Evolutionary conservation across 2,113 vertebrate genomes (phyloP).

Genomic region (Phalacrocorax pelagicus): DNA sequence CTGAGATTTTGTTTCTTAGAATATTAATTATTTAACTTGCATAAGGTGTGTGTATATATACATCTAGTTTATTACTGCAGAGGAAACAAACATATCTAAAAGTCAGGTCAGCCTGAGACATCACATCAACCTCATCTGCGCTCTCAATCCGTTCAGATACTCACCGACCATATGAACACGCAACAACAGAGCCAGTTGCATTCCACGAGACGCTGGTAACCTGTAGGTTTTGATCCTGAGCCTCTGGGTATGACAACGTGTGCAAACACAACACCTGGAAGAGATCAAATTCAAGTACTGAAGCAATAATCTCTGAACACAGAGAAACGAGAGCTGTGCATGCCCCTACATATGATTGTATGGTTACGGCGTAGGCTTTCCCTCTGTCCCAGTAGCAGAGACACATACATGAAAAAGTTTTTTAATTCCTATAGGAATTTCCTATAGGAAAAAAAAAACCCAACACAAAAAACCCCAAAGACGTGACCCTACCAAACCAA

Average conservation of each 20-base stretch:
- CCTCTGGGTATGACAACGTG: slow-evolving; percentile 76
- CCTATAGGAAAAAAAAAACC: background rate
- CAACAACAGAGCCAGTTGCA: slow-evolving; percentile 86
- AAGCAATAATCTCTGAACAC: background rate
- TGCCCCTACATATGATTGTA: fast-evolving
- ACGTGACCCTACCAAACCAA: background rate
- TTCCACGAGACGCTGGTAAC: slow-evolving; percentile 91
- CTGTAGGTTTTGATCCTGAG: slow-evolving; percentile 79
- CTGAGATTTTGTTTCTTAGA: background rate
- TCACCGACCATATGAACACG: slow-evolving; percentile 90
- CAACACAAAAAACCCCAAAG: background rate
- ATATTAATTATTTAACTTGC: background rate
- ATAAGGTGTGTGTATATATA: background rate
- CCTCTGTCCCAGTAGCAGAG: no score
- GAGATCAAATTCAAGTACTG: background rate
- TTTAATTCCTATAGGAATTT: background rate
- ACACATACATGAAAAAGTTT: background rate
- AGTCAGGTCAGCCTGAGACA: background rate
- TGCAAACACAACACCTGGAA: slow-evolving; percentile 84
- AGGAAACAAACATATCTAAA: background rate
- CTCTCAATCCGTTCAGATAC: background rate
- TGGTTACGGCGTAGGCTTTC: background rate
- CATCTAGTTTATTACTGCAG: background rate
- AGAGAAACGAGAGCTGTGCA: background rate
- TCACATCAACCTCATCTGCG: background rate